Evolutionary conservation across 2,888 invertebrate genomes (phyloP).

Genomic region (Heteromurus nitidus): DNA sequence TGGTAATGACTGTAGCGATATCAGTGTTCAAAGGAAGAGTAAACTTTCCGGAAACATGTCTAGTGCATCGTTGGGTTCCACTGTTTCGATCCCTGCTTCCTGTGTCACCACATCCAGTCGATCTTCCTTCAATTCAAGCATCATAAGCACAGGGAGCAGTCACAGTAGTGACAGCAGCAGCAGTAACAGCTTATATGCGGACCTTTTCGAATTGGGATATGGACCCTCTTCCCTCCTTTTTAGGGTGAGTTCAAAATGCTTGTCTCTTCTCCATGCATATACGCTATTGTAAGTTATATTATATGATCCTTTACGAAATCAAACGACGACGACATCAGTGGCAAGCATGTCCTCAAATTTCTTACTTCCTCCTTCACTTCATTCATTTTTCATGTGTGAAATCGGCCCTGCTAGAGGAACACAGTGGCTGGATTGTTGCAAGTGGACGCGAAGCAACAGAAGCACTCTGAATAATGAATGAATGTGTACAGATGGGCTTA

Average conservation of each 20-base stretch:
- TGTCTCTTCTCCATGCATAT: too few species aligned
- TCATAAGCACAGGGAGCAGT: constrained; percentile 45
- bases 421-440: constrained; percentile 30
- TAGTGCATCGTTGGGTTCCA: constrained; percentile 52
- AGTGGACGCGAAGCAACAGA: too few species aligned
- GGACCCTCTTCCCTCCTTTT: constrained; percentile 50
- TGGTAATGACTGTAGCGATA: constrained; percentile 7
- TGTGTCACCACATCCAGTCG: constrained; percentile 57
- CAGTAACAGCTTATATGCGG: constrained; percentile 45
- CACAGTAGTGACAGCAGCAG: constrained; percentile 53
- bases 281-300: too few species aligned
- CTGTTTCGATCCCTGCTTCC: constrained; percentile 56
- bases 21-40: constrained; percentile 19
- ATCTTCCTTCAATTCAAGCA: constrained; percentile 52
- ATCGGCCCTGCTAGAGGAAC: background rate
- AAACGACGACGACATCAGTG: background rate
- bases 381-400: constrained; percentile 25
- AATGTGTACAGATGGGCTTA: too few species aligned
- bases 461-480: too few species aligned
- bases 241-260: constrained; percentile 46
- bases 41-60: constrained; percentile 56
- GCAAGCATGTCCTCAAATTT: constrained; percentile 12
- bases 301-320: too few species aligned
- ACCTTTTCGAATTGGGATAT: constrained; percentile 56
- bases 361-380: constrained; percentile 17